Base-by-base conservation (phyloP, 2,888 invertebrate genomes). In the Mylabris sibirica region DNA sequence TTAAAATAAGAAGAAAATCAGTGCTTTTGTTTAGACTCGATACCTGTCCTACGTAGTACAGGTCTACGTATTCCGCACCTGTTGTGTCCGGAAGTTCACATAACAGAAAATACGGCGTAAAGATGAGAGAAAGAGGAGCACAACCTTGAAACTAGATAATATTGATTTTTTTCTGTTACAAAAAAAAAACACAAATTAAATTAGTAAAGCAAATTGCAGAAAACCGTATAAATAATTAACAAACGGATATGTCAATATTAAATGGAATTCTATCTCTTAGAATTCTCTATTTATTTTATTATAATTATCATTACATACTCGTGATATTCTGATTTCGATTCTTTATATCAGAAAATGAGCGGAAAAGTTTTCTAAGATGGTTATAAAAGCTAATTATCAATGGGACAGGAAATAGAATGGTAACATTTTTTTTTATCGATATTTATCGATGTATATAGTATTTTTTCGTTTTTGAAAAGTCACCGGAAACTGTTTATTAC, bases 51-150 rank as follows among this genome's bases (percentile, higher is more conserved):
- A 71, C 53, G 67, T 66, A 60, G 61, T 64, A 64, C 69, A 63
- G 65, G 62, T 64, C 59, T 66, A 63, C 67, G 70, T 71, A 75
- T 73, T 75, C 73, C 72, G 67, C 72, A 73, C 72, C 73, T 73
- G 75, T 74, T 73, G 67, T 64, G 66, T 74, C 75, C 72, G 75
- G 75, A 75, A 75, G 73, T 75, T 75, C 75, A 72, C 64, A 72
- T 74, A 75, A 75, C 75, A 73, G 75, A 73, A 74, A 72, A 72
- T 74, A 64, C 63, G 53, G 11, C 57, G 57, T 57, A 24, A 57
- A 24, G 57, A 57, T 57, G 24, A 57, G 24, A 57, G 57, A 57
- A 57, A 57, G 24, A 57, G 57, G 24, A 22, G 24, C 24, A 57
- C 57, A 57, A 11, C 57, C 57, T 57, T 57, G 57, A 57, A 24